Evolutionary conservation across 1,140 invertebrate genomes (phyloP).

Genomic region (Chymomyza costata): DNA sequence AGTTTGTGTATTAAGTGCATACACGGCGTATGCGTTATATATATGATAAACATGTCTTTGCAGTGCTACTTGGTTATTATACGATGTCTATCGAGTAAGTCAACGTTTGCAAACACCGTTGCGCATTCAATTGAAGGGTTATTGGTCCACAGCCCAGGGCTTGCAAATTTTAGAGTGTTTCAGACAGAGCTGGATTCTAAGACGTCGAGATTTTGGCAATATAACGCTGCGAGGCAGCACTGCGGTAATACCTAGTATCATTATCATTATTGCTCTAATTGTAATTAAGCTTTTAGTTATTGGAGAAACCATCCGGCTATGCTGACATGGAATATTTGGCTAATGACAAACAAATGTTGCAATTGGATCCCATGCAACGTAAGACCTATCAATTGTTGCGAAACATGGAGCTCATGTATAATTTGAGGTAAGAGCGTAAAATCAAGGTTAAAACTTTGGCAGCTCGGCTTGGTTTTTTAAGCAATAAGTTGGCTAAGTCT

Average conservation of each 20-base stretch:
- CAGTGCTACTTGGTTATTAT: constrained; percentile 32
- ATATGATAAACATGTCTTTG: not conserved
- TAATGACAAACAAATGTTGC: constrained; percentile 37
- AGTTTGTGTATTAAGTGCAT: constrained; percentile 14
- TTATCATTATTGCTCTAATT: not conserved
- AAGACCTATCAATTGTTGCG: constrained; percentile 75
- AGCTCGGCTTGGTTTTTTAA: too few species aligned
- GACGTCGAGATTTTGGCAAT: constrained; percentile 76
- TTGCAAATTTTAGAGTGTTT: constrained; percentile 18
- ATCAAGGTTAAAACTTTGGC: too few species aligned
- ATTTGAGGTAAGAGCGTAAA: constrained; percentile 76
- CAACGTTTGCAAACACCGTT: constrained; percentile 15
- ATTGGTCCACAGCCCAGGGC: constrained; percentile 35
- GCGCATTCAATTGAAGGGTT: constrained; percentile 37
- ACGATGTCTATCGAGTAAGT: constrained; percentile 54
- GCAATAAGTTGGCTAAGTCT: too few species aligned
- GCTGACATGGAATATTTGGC: constrained; percentile 44
- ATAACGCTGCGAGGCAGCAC: constrained; percentile 74
- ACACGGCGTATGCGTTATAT: not conserved
- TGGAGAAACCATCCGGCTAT: constrained; percentile 41
- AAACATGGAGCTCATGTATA: constrained; percentile 75
- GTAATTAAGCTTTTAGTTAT: too few species aligned
- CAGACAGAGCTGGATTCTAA: constrained; percentile 17
- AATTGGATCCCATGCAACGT: constrained; percentile 77
- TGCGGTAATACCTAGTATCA: constrained; percentile 74